A percentile compares a stretch with the other conserved stretches of the same genome.
phyloP scores from a whole-genome alignment of 2,888 invertebrate species.

The Microplitis manilae region DNA sequence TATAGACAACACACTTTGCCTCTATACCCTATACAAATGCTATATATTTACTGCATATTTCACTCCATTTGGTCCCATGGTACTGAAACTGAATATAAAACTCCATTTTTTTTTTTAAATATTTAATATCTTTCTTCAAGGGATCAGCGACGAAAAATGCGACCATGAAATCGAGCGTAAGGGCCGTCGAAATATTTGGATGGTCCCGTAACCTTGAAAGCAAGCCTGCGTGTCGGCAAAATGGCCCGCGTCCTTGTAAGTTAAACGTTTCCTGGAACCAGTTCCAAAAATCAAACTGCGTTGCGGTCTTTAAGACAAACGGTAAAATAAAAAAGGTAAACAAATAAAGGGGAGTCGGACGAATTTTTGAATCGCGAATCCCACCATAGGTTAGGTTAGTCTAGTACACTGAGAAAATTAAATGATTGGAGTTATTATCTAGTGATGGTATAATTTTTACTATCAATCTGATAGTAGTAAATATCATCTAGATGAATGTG shows the following conservation, averaged over 20 bases:
- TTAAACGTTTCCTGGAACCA: conserved; percentile 31
- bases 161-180: neutral
- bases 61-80: neutral
- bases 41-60: neutral
- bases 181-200: conserved; percentile 3
- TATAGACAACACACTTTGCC: neutral
- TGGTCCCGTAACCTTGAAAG: conserved; percentile 26
- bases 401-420: too few relatives aligned
- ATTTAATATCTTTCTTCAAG: too few relatives aligned
- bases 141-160: too few relatives aligned
- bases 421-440: too few relatives aligned
- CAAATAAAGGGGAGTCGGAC: neutral
- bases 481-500: too few relatives aligned
- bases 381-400: too few relatives aligned
- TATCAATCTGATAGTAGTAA: too few relatives aligned
- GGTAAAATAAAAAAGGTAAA: neutral
- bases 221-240: conserved; percentile 12
- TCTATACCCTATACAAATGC: neutral
- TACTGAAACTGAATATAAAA: too few relatives aligned
- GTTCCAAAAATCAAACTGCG: conserved; percentile 10
- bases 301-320: conserved; percentile 1
- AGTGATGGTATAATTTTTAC: too few relatives aligned
- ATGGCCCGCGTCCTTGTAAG: conserved; percentile 21
- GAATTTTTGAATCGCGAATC: too few relatives aligned
- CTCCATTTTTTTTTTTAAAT: too few relatives aligned